Conservation (phyloP, 2,888 invertebrate species). For the Hipparchia semele region DNA sequence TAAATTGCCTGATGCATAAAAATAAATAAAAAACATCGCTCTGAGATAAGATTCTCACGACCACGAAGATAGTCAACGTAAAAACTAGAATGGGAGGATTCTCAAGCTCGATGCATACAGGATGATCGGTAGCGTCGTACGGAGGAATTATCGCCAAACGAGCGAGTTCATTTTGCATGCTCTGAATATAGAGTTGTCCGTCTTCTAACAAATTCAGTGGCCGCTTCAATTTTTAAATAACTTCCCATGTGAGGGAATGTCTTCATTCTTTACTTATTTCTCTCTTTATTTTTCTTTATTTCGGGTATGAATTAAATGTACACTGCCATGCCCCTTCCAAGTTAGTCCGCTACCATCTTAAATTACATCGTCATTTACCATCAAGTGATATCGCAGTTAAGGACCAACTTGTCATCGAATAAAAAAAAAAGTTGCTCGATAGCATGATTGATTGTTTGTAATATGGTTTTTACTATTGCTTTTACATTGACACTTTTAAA, state of each 20-base stretch:
- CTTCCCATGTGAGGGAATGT: background rate
- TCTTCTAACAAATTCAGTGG: background rate
- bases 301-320: too few species aligned
- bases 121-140: slow-evolving; percentile 35
- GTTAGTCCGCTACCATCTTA: too few species aligned
- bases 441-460: too few species aligned
- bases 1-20: slow-evolving; percentile 19
- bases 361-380: too few species aligned
- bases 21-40: slow-evolving; percentile 13
- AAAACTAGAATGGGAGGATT: slow-evolving; percentile 69
- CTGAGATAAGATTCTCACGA: slow-evolving; percentile 64
- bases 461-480: too few species aligned
- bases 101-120: slow-evolving; percentile 50
- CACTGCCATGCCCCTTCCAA: too few species aligned
- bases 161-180: slow-evolving; percentile 37
- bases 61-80: slow-evolving; percentile 59
- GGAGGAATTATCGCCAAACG: slow-evolving; percentile 35
- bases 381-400: too few species aligned
- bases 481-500: background rate
- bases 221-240: background rate
- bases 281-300: too few species aligned
- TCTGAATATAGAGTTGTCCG: slow-evolving; percentile 29
- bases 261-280: too few species aligned
- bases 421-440: too few species aligned
- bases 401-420: too few species aligned